These are phyloP conservation scores for Squalus acanthias DNA, from an alignment of 2,797 vertebrate genomes.

Conservation along the genomic window DNA sequence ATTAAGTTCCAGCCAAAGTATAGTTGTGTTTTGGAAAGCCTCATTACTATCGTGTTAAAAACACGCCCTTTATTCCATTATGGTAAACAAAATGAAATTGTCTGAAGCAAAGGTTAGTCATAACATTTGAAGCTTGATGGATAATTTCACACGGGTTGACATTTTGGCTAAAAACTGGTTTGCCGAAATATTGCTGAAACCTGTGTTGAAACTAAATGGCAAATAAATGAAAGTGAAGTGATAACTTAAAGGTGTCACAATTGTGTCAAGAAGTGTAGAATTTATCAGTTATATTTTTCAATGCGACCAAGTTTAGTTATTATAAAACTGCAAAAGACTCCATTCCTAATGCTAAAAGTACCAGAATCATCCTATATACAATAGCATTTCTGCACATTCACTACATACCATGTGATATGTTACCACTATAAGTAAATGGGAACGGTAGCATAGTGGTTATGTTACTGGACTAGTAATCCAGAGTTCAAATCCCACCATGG, in stretches of 20 bases:
- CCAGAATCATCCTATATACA: no score
- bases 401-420: no score
- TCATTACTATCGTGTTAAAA: not conserved
- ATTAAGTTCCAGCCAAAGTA: not conserved
- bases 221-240: not conserved
- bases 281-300: not conserved
- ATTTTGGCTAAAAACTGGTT: not conserved
- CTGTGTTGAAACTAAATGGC: not conserved
- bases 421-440: no score
- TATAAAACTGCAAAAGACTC: no score
- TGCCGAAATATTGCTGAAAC: not conserved
- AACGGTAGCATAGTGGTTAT: no score
- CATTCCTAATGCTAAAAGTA: no score
- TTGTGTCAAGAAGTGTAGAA: not conserved
- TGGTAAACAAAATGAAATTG: not conserved
- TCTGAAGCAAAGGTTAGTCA: not conserved
- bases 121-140: not conserved
- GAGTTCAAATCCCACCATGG: no score
- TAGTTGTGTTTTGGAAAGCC: not conserved
- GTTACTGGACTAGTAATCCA: no score
- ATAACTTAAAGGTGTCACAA: not conserved
- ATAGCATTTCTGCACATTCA: no score
- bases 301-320: no score
- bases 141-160: not conserved
- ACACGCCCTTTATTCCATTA: not conserved